Conservation (phyloP, 2,113 vertebrate genomes). For the Larimichthys polyactis region DNA sequence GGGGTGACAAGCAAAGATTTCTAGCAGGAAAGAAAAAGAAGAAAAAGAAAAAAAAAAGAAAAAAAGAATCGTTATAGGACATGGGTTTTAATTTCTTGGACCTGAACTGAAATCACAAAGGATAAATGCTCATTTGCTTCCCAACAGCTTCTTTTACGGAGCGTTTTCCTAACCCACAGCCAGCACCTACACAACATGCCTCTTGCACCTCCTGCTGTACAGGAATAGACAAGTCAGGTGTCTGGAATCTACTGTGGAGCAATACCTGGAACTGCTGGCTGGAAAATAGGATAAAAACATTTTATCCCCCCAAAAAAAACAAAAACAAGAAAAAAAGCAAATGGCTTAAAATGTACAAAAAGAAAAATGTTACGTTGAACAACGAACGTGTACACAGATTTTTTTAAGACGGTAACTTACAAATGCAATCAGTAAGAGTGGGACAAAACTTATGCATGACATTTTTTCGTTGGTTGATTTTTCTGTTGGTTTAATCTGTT, state of each 20-base stretch:
- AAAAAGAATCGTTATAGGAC: slow-evolving; percentile 53
- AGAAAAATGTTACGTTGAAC: slow-evolving; percentile 65
- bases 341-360: slow-evolving; percentile 73
- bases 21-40: slow-evolving; percentile 64
- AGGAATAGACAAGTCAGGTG: slow-evolving; percentile 71
- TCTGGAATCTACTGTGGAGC: slow-evolving; percentile 67
- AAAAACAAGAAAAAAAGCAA: slow-evolving; percentile 46
- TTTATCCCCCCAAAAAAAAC: slow-evolving; percentile 13
- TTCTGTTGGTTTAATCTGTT: slow-evolving; percentile 73
- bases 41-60: slow-evolving; percentile 48
- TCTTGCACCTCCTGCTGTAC: slow-evolving; percentile 74
- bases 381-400: slow-evolving; percentile 65
- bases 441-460: slow-evolving; percentile 84
- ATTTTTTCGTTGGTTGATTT: slow-evolving; percentile 74
- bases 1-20: slow-evolving; percentile 68
- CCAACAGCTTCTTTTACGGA: slow-evolving; percentile 66
- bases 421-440: slow-evolving; percentile 81
- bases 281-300: slow-evolving; percentile 63
- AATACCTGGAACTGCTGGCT: slow-evolving; percentile 74
- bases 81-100: slow-evolving; percentile 68
- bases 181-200: slow-evolving; percentile 63
- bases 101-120: slow-evolving; percentile 74
- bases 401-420: slow-evolving; percentile 69
- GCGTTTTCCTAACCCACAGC: slow-evolving; percentile 58
- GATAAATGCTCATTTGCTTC: slow-evolving; percentile 69